Evolutionary conservation across 2,888 invertebrate genomes (phyloP).

Genomic region (Agrotis ipsilon): DNA sequence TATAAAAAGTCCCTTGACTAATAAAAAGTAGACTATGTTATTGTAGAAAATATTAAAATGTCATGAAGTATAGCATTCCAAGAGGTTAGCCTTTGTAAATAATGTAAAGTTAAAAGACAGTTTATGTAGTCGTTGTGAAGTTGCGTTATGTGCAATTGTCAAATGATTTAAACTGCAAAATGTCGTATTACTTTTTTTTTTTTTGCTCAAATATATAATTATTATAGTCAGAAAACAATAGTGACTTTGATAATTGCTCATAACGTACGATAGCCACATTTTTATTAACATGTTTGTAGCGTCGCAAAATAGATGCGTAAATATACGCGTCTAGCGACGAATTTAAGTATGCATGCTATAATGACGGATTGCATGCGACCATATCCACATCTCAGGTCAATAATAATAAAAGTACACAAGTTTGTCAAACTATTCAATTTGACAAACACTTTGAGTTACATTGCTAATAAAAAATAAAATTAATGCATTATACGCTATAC

Average conservation of each 20-base stretch:
- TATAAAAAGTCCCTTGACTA: conserved; percentile 57
- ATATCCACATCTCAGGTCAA: conserved; percentile 24
- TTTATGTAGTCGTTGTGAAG: conserved; percentile 60
- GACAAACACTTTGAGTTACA: conserved; percentile 46
- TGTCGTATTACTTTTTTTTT: conserved; percentile 23
- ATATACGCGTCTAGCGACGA: conserved; percentile 21
- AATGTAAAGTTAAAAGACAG: conserved; percentile 71
- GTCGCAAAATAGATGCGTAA: conserved; percentile 28
- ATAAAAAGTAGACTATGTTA: conserved; percentile 64
- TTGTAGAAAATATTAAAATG: conserved; percentile 60
- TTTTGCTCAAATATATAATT: conserved; percentile 64
- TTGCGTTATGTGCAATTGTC: conserved; percentile 59
- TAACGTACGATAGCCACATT: conserved; percentile 49
- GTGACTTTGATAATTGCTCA: conserved; percentile 57
- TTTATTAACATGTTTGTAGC: conserved; percentile 47
- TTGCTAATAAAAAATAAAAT: conserved; percentile 54
- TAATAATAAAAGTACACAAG: conserved; percentile 51
- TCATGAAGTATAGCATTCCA: conserved; percentile 77
- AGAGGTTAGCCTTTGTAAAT: conserved; percentile 72
- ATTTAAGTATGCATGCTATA: conserved; percentile 12
- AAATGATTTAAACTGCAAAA: conserved; percentile 43
- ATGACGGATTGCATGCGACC: conserved; percentile 42
- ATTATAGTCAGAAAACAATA: conserved; percentile 36
- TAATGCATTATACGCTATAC: conserved; percentile 66
- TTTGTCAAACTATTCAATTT: conserved; percentile 27